Percentiles rank a stretch among this genome's conserved stretches.
Evolutionary conservation across 2,888 invertebrate genomes (phyloP).

Genomic region (Volucella bombylans): DNA sequence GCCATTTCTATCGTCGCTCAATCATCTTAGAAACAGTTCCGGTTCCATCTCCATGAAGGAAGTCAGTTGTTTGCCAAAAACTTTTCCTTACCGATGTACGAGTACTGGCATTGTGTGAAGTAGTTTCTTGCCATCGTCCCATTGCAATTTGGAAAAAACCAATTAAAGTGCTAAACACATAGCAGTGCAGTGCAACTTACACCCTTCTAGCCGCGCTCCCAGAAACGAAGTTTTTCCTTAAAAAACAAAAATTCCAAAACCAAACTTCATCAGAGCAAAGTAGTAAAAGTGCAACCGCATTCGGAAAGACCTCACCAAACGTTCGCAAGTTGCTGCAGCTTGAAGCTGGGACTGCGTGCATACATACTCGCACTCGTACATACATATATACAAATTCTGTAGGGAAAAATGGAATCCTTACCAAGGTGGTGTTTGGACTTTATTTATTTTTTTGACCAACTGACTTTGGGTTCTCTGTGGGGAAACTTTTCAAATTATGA

Average conservation of each 20-base stretch:
- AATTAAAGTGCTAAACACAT: constrained; percentile 67
- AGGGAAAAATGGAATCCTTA: neutral
- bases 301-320: no score
- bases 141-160: constrained; percentile 52
- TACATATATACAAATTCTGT: neutral
- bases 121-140: constrained; percentile 39
- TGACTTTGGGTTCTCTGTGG: constrained; percentile 30
- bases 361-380: no score
- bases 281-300: no score
- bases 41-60: constrained; percentile 16
- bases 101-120: constrained; percentile 21
- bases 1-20: constrained; percentile 44
- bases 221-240: no score
- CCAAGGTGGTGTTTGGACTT: neutral
- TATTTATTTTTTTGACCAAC: constrained; percentile 54
- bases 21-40: constrained; percentile 24
- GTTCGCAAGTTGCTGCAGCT: no score
- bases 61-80: constrained; percentile 47
- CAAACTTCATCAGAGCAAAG: no score
- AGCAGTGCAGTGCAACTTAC: neutral
- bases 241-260: no score
- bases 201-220: no score
- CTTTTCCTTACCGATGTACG: constrained; percentile 20
- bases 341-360: neutral
- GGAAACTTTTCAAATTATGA: constrained; percentile 69